A percentile compares a stretch with the other conserved stretches of the same genome.
Evolutionary conservation across 2,797 vertebrate genomes (phyloP).

Genomic region (Thamnophis elegans): DNA sequence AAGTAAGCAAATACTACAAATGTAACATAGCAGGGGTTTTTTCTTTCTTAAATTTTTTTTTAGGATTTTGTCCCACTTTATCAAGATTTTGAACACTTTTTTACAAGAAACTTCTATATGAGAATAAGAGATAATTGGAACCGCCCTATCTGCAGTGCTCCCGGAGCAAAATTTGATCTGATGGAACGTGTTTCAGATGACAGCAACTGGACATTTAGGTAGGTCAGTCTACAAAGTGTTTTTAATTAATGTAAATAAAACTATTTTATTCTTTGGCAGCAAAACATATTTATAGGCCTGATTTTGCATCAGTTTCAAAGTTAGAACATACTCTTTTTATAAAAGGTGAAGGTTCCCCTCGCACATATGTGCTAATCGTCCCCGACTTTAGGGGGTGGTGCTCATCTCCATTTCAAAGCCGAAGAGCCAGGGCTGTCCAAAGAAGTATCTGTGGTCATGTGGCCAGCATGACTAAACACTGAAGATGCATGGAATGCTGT

Average conservation of each 20-base stretch:
- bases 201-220: slow-evolving; percentile 98
- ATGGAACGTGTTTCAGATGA: slow-evolving; percentile 92
- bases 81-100: slow-evolving; percentile 98
- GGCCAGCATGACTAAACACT: too few relatives aligned
- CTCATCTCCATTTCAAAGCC: too few relatives aligned
- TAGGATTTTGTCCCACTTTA: slow-evolving; percentile 94
- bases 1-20: slow-evolving; percentile 12
- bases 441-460: too few relatives aligned
- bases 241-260: background rate
- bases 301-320: background rate
- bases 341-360: too few relatives aligned
- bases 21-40: slow-evolving; percentile 51
- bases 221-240: slow-evolving; percentile 36
- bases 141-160: slow-evolving; percentile 88
- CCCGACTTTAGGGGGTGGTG: too few relatives aligned
- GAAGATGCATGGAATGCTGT: too few relatives aligned
- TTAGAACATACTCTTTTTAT: background rate
- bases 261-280: background rate
- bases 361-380: too few relatives aligned
- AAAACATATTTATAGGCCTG: background rate
- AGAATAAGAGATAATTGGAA: slow-evolving; percentile 95
- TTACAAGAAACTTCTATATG: slow-evolving; percentile 91
- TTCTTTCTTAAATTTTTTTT: background rate
- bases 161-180: slow-evolving; percentile 84
- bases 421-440: too few relatives aligned